Conservation (phyloP, 1,140 invertebrate genomes). For the Bicyclus anynana region DNA sequence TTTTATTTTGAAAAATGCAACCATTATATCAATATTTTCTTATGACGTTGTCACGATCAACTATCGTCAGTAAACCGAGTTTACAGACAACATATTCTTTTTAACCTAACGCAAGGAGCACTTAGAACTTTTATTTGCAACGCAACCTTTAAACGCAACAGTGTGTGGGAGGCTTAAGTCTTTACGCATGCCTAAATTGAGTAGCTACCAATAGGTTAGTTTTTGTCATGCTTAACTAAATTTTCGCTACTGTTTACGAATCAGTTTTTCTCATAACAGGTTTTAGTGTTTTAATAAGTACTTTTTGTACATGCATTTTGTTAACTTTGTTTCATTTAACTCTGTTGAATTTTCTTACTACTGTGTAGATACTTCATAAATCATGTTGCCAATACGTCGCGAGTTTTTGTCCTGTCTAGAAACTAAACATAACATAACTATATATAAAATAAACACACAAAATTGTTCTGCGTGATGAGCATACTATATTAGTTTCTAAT, state of each 20-base stretch:
- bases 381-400: neutral
- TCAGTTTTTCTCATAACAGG: neutral
- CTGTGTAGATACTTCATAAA: too few relatives aligned
- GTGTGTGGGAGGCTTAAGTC: neutral
- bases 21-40: too few relatives aligned
- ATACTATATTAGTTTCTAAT: too few relatives aligned
- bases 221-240: slow-evolving; percentile 24
- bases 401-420: neutral
- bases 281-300: neutral
- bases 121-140: too few relatives aligned
- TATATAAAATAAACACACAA: neutral
- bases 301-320: slow-evolving; percentile 18
- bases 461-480: too few relatives aligned
- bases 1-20: too few relatives aligned
- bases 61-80: too few relatives aligned
- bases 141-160: too few relatives aligned
- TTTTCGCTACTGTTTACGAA: slow-evolving; percentile 13
- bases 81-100: too few relatives aligned
- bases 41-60: too few relatives aligned
- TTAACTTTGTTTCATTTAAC: slow-evolving; percentile 22
- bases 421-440: too few relatives aligned
- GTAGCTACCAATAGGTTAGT: slow-evolving; percentile 16
- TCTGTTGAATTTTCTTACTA: neutral
- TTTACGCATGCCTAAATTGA: slow-evolving; percentile 22
- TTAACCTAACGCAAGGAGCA: too few relatives aligned